A percentile compares a stretch with the other conserved stretches of the same genome.
Conservation (phyloP, 2,797 vertebrate genomes). For the Squalus acanthias region DNA sequence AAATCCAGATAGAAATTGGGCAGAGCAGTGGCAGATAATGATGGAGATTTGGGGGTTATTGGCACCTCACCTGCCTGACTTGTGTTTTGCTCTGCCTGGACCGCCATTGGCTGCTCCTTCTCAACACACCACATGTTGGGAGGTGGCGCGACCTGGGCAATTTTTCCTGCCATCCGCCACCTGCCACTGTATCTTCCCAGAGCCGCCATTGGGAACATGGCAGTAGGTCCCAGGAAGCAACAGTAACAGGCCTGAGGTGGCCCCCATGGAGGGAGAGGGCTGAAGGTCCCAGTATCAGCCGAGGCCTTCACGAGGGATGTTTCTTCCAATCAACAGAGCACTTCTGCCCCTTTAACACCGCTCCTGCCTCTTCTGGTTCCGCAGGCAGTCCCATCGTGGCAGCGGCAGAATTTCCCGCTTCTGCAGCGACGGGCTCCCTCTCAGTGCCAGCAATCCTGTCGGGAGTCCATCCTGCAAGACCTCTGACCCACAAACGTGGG, state of each 20-base stretch:
- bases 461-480: neutral
- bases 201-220: too few species aligned
- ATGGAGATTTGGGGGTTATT: neutral
- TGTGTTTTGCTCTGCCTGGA: neutral
- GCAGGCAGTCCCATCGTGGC: neutral
- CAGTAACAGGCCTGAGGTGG: too few species aligned
- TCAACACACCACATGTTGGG: neutral
- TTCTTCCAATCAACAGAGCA: neutral
- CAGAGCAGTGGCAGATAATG: neutral
- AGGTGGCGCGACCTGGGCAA: too few species aligned
- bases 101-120: neutral
- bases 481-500: neutral
- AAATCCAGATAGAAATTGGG: neutral
- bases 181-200: too few species aligned
- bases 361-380: neutral
- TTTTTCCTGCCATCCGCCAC: too few species aligned
- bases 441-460: neutral
- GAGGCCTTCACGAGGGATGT: neutral
- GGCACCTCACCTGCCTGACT: neutral
- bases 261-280: too few species aligned
- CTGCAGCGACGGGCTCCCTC: neutral
- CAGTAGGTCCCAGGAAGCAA: too few species aligned
- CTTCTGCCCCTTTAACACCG: neutral
- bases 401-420: neutral
- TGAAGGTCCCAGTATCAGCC: neutral